Conservation (phyloP, 92 coral and sea anemone species). For the Epizoanthus ramosus region DNA sequence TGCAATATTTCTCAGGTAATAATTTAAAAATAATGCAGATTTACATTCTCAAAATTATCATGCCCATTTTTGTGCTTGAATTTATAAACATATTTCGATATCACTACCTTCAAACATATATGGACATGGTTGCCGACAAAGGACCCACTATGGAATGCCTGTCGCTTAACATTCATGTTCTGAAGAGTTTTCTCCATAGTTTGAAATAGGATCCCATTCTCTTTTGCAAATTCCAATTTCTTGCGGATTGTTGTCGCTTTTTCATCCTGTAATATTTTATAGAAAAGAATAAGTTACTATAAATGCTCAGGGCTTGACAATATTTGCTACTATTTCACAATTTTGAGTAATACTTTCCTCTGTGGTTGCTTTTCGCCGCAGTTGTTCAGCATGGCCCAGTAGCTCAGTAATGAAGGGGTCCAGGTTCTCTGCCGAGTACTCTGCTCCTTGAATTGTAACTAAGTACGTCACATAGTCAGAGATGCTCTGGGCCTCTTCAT, state of each 20-base stretch:
- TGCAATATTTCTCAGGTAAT: background rate
- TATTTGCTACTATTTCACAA: background rate
- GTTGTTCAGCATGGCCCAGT: slow-evolving; percentile 23
- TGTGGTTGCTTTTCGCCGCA: background rate
- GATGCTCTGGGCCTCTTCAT: slow-evolving; percentile 23
- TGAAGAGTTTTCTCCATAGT: slow-evolving; percentile 21
- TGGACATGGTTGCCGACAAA: slow-evolving; percentile 46
- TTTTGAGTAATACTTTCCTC: slow-evolving; percentile 19
- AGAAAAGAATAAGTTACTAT: background rate
- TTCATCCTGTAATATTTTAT: background rate
- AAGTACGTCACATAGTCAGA: slow-evolving; percentile 34
- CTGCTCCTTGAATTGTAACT: slow-evolving; percentile 15
- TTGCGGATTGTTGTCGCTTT: slow-evolving; percentile 15
- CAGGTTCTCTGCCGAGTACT: background rate
- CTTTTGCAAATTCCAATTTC: background rate
- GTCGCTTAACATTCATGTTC: slow-evolving; percentile 28
- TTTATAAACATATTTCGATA: background rate
- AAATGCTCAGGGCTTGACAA: background rate
- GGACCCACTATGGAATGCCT: slow-evolving; percentile 36
- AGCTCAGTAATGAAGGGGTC: slow-evolving; percentile 26
- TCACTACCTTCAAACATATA: slow-evolving; percentile 13
- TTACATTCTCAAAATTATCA: background rate
- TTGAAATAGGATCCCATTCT: background rate
- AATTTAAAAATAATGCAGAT: slow-evolving; percentile 14
- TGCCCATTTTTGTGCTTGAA: background rate